These are phyloP conservation scores for Rhodophaea formosa DNA, from an alignment of 2,888 invertebrate genomes.

Conservation along the genomic window DNA sequence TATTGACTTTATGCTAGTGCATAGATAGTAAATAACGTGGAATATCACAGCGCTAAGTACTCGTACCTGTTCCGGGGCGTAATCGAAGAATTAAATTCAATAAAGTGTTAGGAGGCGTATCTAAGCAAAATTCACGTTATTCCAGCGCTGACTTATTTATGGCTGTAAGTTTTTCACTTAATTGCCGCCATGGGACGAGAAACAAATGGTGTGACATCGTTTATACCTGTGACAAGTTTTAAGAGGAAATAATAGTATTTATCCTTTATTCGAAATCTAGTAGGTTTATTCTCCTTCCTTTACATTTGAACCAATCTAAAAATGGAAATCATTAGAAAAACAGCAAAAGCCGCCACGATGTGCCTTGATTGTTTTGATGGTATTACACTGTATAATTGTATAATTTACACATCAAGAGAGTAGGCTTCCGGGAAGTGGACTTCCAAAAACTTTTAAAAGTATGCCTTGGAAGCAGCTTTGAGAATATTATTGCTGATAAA, in stretches of 20 bases:
- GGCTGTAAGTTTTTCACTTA: constrained; percentile 28
- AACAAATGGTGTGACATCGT: constrained; percentile 22
- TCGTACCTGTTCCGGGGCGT: constrained; percentile 4
- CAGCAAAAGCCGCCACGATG: too few species aligned
- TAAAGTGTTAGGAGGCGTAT: constrained; percentile 14
- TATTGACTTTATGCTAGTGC: neutral
- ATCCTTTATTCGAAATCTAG: too few species aligned
- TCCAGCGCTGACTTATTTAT: constrained; percentile 22
- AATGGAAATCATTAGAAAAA: too few species aligned
- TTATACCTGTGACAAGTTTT: constrained; percentile 7
- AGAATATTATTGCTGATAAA: too few species aligned
- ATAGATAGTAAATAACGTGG: neutral
- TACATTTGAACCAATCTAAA: too few species aligned
- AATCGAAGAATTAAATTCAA: constrained; percentile 15
- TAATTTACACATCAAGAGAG: too few species aligned
- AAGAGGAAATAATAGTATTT: neutral
- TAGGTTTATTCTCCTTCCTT: too few species aligned
- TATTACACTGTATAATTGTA: too few species aligned
- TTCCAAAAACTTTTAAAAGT: too few species aligned
- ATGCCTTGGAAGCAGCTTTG: too few species aligned
- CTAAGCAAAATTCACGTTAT: constrained; percentile 17
- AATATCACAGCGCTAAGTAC: neutral
- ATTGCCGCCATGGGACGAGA: constrained; percentile 20
- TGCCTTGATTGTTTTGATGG: too few species aligned
- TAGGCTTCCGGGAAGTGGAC: too few species aligned